phyloP scores from a whole-genome alignment of 2,113 vertebrate genomes.

The Percopsis transmontana region DNA sequence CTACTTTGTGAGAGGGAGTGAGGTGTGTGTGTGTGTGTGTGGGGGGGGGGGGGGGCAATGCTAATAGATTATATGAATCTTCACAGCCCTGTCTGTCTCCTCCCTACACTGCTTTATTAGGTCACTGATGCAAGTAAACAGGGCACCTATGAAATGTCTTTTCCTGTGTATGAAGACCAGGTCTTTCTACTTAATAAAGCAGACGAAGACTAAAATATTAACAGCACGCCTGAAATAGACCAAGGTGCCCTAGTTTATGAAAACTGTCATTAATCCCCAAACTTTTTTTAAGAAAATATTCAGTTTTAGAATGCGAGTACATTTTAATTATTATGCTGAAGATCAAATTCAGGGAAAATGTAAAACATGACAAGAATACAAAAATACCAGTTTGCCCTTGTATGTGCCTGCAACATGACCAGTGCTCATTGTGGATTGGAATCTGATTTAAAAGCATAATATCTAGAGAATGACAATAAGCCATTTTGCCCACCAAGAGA shows the following conservation, averaged over 20 bases:
- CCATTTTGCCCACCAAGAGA: too few relatives aligned
- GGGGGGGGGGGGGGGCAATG: conserved; percentile 22
- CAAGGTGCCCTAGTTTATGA: conserved; percentile 1
- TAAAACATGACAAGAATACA: background rate
- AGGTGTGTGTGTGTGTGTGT: too few relatives aligned
- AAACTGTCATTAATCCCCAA: conserved; percentile 15
- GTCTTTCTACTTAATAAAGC: conserved; percentile 20
- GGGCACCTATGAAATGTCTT: conserved; percentile 42
- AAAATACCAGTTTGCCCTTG: background rate
- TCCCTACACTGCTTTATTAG: conserved; percentile 59
- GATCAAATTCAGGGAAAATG: background rate
- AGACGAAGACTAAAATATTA: conserved; percentile 19
- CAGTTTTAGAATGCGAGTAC: background rate
- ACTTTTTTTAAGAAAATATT: conserved; percentile 1
- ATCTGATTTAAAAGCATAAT: too few relatives aligned
- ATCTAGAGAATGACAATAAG: too few relatives aligned
- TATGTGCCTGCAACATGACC: background rate
- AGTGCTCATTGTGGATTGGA: too few relatives aligned
- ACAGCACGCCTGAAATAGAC: conserved; percentile 21
- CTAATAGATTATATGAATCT: conserved; percentile 41
- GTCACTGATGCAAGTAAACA: conserved; percentile 52
- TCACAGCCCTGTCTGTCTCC: conserved; percentile 60
- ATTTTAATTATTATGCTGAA: background rate
- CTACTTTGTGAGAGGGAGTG: conserved; percentile 8
- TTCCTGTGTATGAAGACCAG: conserved; percentile 50